A percentile compares a stretch with the other conserved stretches of the same genome.
phyloP scores from a whole-genome alignment of 2,113 vertebrate genomes.

The Nansenia antarctica region DNA sequence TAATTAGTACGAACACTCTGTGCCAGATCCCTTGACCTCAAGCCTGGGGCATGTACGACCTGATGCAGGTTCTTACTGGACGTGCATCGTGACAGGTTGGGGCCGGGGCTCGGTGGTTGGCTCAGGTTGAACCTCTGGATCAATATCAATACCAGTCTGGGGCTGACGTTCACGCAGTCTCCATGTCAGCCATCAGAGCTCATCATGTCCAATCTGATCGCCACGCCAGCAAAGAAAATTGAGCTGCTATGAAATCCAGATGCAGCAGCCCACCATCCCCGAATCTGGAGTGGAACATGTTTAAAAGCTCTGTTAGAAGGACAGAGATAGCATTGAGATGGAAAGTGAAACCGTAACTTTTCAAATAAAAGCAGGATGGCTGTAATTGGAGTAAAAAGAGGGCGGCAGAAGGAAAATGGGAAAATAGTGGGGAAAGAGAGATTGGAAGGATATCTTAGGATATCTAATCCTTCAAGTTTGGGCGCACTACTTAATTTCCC shows the following conservation, averaged over 20 bases:
- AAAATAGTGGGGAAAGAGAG: constrained; percentile 13
- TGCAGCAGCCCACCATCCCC: constrained; percentile 14
- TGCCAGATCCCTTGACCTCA: background rate
- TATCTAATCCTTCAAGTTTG: constrained; percentile 35
- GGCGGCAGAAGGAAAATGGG: constrained; percentile 11
- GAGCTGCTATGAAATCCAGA: constrained; percentile 61
- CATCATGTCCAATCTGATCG: constrained; percentile 52
- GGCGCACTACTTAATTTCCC: constrained; percentile 18
- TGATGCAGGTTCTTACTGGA: background rate
- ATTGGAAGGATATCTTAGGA: constrained; percentile 37
- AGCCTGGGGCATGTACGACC: background rate
- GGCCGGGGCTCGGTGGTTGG: constrained; percentile 31
- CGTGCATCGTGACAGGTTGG: constrained; percentile 19
- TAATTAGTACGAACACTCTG: background rate
- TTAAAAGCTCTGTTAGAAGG: constrained; percentile 27
- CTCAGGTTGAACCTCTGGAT: constrained; percentile 41
- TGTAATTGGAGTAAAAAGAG: constrained; percentile 30
- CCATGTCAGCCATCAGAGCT: constrained; percentile 35
- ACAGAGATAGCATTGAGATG: constrained; percentile 43
- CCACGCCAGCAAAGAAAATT: constrained; percentile 41
- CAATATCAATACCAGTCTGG: constrained; percentile 49
- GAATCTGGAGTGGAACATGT: constrained; percentile 19
- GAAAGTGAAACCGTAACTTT: constrained; percentile 33
- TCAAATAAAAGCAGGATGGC: constrained; percentile 59
- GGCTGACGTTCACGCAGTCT: constrained; percentile 37